Evolutionary conservation across 2,888 invertebrate genomes (phyloP), one percentile per base, ranked within the genome.

Genomic region (Thumatha senex): DNA sequence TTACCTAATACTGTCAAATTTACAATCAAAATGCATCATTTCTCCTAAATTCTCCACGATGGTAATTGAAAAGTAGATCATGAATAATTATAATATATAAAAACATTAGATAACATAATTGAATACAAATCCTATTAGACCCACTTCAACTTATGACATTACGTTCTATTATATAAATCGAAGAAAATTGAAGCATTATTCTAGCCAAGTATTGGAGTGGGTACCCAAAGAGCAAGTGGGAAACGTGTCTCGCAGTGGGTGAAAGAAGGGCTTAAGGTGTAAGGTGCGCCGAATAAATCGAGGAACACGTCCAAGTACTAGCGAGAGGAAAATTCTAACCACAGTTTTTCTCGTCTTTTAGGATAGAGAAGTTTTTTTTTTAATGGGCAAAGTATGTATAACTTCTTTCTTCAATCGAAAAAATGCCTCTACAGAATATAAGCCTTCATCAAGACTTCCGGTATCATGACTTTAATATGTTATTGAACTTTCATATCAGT

Each of bases 201-300:
- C 63, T 58, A 48, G 54, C 18, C 10, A 30, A 52, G 53, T 8
- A 33, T 9, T 48, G 31, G 44, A 48, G 18, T 24, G 5, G 18
- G 24, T 11, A 24, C 14, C 38, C 30, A n/a, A 30, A 43, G 29
- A 33, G 38, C 42, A 29, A 46, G 35, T 36, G n/a, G 34, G 13
- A 54, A 39, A 60, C 67, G 67, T 61, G 64, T 50, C 53, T 48
- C 18, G 51, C 18, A 44, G 55, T 41, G 52, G 57, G 38, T 43
- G 48, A 54, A 51, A 46, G 50, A 54, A 61, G 64, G 62, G 57
- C 56, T 68, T 60, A 63, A 61, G 56, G 52, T 58, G 54, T 65
- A 60, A 60, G 66, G 56, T 58, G 58, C 48, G 54, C 56, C 39
- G 54, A 57, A 68, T 68, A 66, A 68, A 67, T 66, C 62, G 54